A percentile compares a stretch with the other conserved stretches of the same genome.
Evolutionary conservation across 2,888 invertebrate genomes (phyloP).

Genomic region (Peribatodes rhomboidaria): DNA sequence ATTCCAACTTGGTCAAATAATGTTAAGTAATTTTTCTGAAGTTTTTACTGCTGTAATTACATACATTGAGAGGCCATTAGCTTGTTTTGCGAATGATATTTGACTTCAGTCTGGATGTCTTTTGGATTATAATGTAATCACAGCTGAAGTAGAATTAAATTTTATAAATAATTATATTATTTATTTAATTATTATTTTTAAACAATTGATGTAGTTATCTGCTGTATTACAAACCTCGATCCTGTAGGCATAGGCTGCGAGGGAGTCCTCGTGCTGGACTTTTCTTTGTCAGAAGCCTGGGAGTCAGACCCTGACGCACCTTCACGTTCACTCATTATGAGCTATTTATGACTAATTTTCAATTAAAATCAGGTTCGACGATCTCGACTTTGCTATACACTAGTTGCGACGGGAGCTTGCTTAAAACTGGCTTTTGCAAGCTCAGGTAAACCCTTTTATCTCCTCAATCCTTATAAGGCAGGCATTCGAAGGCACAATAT

Average conservation of each 20-base stretch:
- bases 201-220: not conserved
- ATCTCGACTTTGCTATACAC: not conserved
- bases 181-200: too few species aligned
- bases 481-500: conserved; percentile 61
- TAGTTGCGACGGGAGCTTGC: conserved; percentile 38
- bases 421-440: conserved; percentile 57
- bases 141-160: conserved; percentile 1
- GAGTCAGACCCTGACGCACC: conserved; percentile 66
- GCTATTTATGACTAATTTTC: not conserved
- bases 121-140: too few species aligned
- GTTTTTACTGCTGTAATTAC: too few species aligned
- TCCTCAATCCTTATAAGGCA: conserved; percentile 74
- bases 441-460: conserved; percentile 54
- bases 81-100: too few species aligned
- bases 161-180: too few species aligned
- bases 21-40: too few species aligned
- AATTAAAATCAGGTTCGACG: not conserved
- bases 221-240: conserved; percentile 62
- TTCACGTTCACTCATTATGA: conserved; percentile 76
- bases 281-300: conserved; percentile 65
- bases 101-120: too few species aligned
- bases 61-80: too few species aligned
- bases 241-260: conserved; percentile 73
- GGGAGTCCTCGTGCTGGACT: conserved; percentile 52
- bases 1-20: too few species aligned